A percentile compares a stretch with the other conserved stretches of the same genome.
These are phyloP conservation scores for Labia minor DNA, from an alignment of 2,888 invertebrate genomes.

Conservation along the genomic window DNA sequence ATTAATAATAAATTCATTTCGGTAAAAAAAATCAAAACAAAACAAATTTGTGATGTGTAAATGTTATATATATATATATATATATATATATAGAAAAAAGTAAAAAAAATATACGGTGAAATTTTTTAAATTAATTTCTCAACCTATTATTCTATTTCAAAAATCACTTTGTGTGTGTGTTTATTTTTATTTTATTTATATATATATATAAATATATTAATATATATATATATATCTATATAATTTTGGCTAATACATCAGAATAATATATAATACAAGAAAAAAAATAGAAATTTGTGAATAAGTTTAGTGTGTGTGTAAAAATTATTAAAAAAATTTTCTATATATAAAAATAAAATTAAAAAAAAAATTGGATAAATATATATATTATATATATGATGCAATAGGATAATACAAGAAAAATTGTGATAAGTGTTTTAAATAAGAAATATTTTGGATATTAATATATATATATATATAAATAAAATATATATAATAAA, in stretches of 20 bases:
- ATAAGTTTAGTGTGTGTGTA: constrained; percentile 1
- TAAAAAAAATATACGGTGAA: no score
- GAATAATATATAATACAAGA: neutral
- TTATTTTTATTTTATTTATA: neutral
- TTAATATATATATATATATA: constrained; percentile 13
- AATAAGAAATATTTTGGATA: constrained; percentile 15
- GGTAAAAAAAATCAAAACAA: no score
- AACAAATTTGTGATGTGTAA: constrained; percentile 3
- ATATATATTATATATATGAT: no score
- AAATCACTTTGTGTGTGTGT: neutral
- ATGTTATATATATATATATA: neutral
- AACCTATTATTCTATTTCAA: no score
- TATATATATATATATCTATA: no score
- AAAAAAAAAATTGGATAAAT: neutral
- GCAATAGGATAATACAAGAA: neutral
- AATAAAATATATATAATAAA: neutral
- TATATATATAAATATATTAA: no score
- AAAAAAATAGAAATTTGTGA: constrained; percentile 9
- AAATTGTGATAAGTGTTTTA: constrained; percentile 13
- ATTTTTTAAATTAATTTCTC: no score
- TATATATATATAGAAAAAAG: no score
- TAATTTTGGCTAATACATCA: neutral
- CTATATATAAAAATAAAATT: constrained; percentile 14
- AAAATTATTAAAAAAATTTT: neutral
- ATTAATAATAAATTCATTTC: neutral